phyloP scores from a whole-genome alignment of 2,797 vertebrate species.

The Potorous gilbertii region DNA sequence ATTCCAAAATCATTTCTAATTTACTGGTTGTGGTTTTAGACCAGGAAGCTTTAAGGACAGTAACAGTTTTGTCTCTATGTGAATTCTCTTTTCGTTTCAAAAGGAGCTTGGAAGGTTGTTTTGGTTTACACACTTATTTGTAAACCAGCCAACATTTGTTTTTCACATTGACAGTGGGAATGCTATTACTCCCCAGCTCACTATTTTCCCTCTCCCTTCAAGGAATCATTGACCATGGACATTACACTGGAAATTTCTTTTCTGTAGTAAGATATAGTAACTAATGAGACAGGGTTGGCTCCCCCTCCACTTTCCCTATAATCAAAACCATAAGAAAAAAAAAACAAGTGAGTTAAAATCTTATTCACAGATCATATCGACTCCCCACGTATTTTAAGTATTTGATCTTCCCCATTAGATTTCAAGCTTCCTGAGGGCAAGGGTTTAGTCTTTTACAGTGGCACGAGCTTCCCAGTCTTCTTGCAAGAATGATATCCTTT shows the following conservation, averaged over 20 bases:
- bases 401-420: neutral
- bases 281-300: neutral
- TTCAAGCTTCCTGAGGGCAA: neutral
- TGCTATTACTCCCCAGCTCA: neutral
- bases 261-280: neutral
- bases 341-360: neutral
- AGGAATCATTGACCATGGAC: neutral
- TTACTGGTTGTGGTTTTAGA: conserved; percentile 18
- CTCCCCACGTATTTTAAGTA: neutral
- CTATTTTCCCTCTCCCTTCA: neutral
- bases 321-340: neutral
- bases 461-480: neutral
- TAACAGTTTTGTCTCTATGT: neutral
- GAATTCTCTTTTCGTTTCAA: neutral
- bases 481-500: neutral
- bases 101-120: neutral
- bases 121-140: neutral
- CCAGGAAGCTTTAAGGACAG: neutral
- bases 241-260: neutral
- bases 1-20: conserved; percentile 11
- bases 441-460: neutral
- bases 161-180: neutral
- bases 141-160: neutral
- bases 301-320: neutral
- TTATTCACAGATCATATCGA: neutral